Conservation (phyloP, 2,113 vertebrate genomes). For the Cinclus mexicanus region DNA sequence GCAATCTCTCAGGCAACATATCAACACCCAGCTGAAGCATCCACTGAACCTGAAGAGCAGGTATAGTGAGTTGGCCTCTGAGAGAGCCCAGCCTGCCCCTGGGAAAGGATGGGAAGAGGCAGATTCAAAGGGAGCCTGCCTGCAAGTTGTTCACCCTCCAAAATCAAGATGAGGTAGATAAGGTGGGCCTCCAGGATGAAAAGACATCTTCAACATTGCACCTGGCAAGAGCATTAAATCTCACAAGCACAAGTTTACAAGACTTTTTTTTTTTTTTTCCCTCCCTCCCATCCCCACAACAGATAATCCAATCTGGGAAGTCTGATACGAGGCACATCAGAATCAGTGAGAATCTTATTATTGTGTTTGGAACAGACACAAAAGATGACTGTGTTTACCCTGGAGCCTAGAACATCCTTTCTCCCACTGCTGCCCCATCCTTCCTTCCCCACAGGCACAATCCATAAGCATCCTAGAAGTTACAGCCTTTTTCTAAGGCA, state of each 20-base stretch:
- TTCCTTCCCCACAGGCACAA: slow-evolving; percentile 37
- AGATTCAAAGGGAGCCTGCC: not conserved
- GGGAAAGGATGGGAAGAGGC: not conserved
- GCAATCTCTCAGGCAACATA: slow-evolving; percentile 54
- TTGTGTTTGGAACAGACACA: slow-evolving; percentile 2
- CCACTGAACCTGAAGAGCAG: slow-evolving; percentile 53
- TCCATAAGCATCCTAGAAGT: not conserved
- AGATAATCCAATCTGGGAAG: not conserved
- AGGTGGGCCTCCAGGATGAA: not conserved
- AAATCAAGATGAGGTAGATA: not conserved
- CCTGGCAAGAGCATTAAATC: not conserved
- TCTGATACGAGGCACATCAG: not conserved
- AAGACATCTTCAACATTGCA: not conserved
- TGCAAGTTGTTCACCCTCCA: rapidly evolving
- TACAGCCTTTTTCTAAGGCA: not conserved
- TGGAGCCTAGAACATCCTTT: slow-evolving; percentile 19
- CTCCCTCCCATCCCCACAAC: not conserved
- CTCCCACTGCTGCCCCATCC: not conserved
- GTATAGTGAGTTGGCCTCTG: not conserved
- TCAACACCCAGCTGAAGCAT: slow-evolving; percentile 63
- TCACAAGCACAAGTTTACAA: not conserved
- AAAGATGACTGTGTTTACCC: not conserved
- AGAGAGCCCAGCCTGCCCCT: not conserved
- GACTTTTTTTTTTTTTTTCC: not conserved
- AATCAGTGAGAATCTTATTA: slow-evolving; percentile 5